phyloP scores from a whole-genome alignment of 2,888 invertebrate species.

The Trissoscelio sp. region DNA sequence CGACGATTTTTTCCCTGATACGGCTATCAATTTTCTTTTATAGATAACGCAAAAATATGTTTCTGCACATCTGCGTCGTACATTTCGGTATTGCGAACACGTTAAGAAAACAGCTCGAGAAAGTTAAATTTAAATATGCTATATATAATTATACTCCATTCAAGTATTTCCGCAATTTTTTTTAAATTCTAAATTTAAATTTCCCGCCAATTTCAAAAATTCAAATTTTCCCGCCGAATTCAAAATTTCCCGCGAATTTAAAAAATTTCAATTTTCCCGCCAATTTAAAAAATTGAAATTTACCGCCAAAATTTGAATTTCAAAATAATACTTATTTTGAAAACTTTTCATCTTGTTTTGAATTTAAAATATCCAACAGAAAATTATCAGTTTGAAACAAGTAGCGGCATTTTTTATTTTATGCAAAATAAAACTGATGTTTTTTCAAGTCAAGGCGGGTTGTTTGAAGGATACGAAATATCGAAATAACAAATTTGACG shows the following conservation, averaged over 20 bases:
- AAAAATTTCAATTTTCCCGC: neutral
- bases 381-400: too few species aligned
- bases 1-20: slow-evolving; percentile 67
- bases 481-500: slow-evolving; percentile 61
- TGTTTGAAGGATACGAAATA: slow-evolving; percentile 36
- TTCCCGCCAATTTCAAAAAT: neutral
- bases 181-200: neutral
- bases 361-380: neutral
- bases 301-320: neutral
- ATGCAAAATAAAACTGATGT: slow-evolving; percentile 1
- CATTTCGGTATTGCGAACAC: slow-evolving; percentile 64
- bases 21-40: slow-evolving; percentile 68
- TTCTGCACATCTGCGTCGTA: slow-evolving; percentile 66
- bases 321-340: too few species aligned
- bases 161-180: neutral
- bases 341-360: too few species aligned
- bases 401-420: too few species aligned
- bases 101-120: slow-evolving; percentile 43
- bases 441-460: slow-evolving; percentile 47
- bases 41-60: slow-evolving; percentile 67
- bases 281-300: neutral
- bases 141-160: slow-evolving; percentile 17
- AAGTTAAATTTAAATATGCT: slow-evolving; percentile 27
- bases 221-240: too few species aligned
- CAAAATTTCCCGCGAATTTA: neutral